A percentile compares a stretch with the other conserved stretches of the same genome.
Evolutionary conservation across 92 coral and sea anemone genomes (phyloP).

Genomic region (Actinernus sp.): DNA sequence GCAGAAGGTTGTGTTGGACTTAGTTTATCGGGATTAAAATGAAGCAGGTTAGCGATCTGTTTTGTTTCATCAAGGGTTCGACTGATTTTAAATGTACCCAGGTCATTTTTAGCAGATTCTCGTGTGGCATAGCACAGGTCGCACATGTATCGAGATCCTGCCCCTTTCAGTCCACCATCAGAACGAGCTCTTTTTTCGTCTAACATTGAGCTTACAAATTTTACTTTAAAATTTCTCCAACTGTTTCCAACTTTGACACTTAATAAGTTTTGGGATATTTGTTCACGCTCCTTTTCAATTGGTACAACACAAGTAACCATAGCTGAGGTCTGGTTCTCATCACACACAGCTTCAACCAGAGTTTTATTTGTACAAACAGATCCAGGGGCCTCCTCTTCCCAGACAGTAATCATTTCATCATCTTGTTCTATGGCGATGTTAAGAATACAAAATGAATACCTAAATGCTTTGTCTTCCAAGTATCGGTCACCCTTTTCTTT

Average conservation of each 20-base stretch:
- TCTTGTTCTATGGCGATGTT: slow-evolving; percentile 7
- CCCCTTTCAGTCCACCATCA: slow-evolving; percentile 44
- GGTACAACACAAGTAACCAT: slow-evolving; percentile 29
- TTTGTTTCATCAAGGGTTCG: slow-evolving; percentile 29
- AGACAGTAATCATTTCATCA: slow-evolving; percentile 9
- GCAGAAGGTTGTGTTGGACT: slow-evolving; percentile 25
- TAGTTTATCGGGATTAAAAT: slow-evolving; percentile 26
- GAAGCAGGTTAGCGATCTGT: slow-evolving; percentile 17
- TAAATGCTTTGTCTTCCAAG: slow-evolving; percentile 11
- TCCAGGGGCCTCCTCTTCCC: slow-evolving; percentile 35
- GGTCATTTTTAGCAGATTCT: slow-evolving; percentile 29
- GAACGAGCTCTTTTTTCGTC: slow-evolving; percentile 30
- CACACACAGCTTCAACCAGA: slow-evolving; percentile 28
- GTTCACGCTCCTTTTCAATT: slow-evolving; percentile 22
- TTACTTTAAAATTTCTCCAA: slow-evolving; percentile 24
- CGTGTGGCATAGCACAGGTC: slow-evolving; percentile 52
- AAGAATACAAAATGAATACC: slow-evolving; percentile 26
- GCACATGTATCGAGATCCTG: slow-evolving; percentile 23
- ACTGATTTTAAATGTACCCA: slow-evolving; percentile 16
- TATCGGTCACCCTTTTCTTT: slow-evolving; percentile 18
- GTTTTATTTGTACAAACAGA: slow-evolving; percentile 26
- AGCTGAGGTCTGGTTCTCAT: slow-evolving; percentile 30
- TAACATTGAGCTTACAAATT: slow-evolving; percentile 16
- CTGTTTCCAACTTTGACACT: slow-evolving; percentile 15
- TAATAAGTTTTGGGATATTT: slow-evolving; percentile 3